These are phyloP conservation scores for Noctilio leporinus DNA, from an alignment of 2,113 vertebrate genomes.

Conservation along the genomic window DNA sequence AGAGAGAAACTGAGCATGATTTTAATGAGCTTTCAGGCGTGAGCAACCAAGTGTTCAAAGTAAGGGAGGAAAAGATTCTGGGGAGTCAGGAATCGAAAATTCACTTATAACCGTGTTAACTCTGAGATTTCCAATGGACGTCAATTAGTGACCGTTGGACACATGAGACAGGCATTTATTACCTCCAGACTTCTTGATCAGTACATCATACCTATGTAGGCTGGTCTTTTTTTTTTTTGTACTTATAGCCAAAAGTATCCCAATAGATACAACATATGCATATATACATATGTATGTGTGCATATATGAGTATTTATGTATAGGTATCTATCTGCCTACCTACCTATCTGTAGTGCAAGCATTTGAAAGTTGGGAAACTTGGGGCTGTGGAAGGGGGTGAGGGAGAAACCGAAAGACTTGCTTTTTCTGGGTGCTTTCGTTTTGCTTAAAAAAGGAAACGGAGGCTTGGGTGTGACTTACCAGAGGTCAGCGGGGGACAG, in stretches of 20 bases:
- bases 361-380: too few species aligned
- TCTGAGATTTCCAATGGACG: neutral
- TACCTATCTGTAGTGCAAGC: neutral
- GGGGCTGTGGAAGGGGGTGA: too few species aligned
- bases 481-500: neutral
- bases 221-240: neutral
- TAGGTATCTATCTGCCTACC: neutral
- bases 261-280: neutral
- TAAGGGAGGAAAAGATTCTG: neutral
- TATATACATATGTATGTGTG: neutral
- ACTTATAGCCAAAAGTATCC: neutral
- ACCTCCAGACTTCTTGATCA: neutral
- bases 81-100: neutral
- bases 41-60: neutral
- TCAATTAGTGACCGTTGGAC: neutral
- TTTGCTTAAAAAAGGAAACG: neutral
- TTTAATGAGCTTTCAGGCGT: neutral
- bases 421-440: neutral
- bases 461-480: neutral
- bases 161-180: neutral
- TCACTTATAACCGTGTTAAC: neutral
- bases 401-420: neutral
- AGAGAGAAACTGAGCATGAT: neutral
- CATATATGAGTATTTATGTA: neutral
- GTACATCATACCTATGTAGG: neutral